These are phyloP conservation scores for Cetonia aurata DNA, from an alignment of 2,888 invertebrate species.

Conservation along the genomic window DNA sequence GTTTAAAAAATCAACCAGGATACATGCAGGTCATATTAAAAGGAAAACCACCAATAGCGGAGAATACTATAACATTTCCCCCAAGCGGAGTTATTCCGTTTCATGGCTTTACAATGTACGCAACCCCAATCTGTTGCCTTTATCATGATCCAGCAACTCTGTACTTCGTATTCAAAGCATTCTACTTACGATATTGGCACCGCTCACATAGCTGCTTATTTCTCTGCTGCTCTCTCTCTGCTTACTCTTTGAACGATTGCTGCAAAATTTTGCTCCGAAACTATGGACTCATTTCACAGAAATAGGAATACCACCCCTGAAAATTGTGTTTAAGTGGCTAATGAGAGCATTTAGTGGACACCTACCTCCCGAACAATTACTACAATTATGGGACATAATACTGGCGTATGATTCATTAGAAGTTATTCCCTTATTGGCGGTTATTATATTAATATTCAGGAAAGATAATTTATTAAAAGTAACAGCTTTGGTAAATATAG, in stretches of 20 bases:
- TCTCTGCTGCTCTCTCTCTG: slow-evolving; percentile 88
- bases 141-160: slow-evolving; percentile 89
- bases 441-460: slow-evolving; percentile 86
- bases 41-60: slow-evolving; percentile 76
- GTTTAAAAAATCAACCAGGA: slow-evolving; percentile 74
- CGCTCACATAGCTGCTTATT: slow-evolving; percentile 92
- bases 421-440: slow-evolving; percentile 87
- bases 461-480: slow-evolving; percentile 86
- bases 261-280: slow-evolving; percentile 91
- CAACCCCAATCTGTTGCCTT: slow-evolving; percentile 94
- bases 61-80: slow-evolving; percentile 84
- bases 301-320: slow-evolving; percentile 88
- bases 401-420: slow-evolving; percentile 94
- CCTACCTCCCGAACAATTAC: slow-evolving; percentile 90
- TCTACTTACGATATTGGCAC: slow-evolving; percentile 93
- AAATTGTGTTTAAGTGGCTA: slow-evolving; percentile 95
- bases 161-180: slow-evolving; percentile 91
- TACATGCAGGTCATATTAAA: slow-evolving; percentile 82
- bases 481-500: slow-evolving; percentile 81
- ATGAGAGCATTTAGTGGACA: slow-evolving; percentile 97
- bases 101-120: slow-evolving; percentile 98
- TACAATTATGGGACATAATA: slow-evolving; percentile 93
- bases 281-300: slow-evolving; percentile 93
- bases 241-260: slow-evolving; percentile 87
- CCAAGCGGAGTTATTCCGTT: slow-evolving; percentile 96